Evolutionary conservation across 2,113 vertebrate genomes (phyloP).

Genomic region (Tichodroma muraria): DNA sequence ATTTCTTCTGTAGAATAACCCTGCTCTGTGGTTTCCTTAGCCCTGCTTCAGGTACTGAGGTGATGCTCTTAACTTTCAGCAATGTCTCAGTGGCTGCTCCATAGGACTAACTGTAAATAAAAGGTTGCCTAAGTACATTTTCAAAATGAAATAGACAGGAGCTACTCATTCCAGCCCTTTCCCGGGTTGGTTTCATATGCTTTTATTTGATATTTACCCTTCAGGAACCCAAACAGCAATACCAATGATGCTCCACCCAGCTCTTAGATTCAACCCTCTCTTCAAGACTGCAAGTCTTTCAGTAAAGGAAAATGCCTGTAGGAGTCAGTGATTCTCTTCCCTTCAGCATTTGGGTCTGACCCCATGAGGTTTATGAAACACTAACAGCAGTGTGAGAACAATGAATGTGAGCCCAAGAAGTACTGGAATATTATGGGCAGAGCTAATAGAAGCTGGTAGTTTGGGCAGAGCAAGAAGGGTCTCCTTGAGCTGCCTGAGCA

Average conservation of each 20-base stretch:
- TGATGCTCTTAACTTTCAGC: neutral
- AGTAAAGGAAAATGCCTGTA: neutral
- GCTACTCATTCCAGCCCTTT: neutral
- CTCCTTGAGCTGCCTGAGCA: neutral
- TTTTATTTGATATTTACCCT: neutral
- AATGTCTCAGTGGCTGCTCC: neutral
- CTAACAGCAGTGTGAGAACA: neutral
- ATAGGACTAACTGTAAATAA: neutral
- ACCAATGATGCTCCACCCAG: fast-evolving
- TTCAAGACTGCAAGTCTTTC: neutral
- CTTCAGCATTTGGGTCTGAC: neutral
- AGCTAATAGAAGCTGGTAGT: neutral
- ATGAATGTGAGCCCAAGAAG: neutral
- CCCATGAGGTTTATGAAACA: neutral
- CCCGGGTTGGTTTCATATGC: neutral
- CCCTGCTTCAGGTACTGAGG: neutral
- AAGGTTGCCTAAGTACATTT: neutral
- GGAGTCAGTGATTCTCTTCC: neutral
- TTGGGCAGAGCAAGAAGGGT: neutral
- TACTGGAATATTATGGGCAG: neutral
- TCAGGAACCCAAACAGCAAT: neutral
- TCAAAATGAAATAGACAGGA: neutral
- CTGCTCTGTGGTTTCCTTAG: neutral
- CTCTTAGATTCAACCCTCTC: neutral
- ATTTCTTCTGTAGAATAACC: neutral